Percentiles rank a stretch among this genome's conserved stretches.
Conservation (phyloP, 2,888 invertebrate genomes). For the Synergus japonicus region DNA sequence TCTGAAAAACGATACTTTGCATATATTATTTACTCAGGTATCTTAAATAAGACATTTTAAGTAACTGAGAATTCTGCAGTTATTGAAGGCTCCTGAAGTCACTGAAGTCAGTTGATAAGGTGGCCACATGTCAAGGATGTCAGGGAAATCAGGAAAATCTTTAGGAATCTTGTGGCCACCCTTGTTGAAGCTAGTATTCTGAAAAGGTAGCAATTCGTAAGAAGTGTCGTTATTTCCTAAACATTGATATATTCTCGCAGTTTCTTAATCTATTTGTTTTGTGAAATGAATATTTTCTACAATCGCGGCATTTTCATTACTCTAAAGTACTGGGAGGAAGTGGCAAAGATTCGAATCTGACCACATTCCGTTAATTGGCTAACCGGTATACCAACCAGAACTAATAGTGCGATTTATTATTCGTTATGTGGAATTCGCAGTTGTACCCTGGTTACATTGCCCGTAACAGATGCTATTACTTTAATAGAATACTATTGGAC, state of each 20-base stretch:
- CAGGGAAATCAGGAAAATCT: too few species aligned
- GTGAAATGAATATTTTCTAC: neutral
- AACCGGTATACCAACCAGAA: constrained; percentile 66
- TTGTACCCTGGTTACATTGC: constrained; percentile 49
- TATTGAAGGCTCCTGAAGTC: too few species aligned
- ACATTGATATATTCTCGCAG: neutral
- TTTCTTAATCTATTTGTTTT: neutral
- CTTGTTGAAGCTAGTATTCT: too few species aligned
- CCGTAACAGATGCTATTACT: constrained; percentile 62
- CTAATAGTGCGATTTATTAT: constrained; percentile 66
- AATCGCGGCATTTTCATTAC: neutral
- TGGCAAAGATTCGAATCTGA: constrained; percentile 53
- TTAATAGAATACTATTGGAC: neutral
- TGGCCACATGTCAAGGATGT: too few species aligned
- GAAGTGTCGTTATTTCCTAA: neutral
- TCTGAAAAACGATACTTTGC: neutral
- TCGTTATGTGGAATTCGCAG: neutral
- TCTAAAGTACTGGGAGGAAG: neutral
- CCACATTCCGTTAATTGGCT: constrained; percentile 67
- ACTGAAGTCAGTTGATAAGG: too few species aligned
- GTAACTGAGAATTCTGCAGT: too few species aligned
- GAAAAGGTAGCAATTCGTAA: too few species aligned
- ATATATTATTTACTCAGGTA: neutral
- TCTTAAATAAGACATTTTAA: too few species aligned
- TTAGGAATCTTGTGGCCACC: too few species aligned